phyloP scores from a whole-genome alignment of 2,797 vertebrate genomes.

The Typhlichthys eigenmanni region DNA sequence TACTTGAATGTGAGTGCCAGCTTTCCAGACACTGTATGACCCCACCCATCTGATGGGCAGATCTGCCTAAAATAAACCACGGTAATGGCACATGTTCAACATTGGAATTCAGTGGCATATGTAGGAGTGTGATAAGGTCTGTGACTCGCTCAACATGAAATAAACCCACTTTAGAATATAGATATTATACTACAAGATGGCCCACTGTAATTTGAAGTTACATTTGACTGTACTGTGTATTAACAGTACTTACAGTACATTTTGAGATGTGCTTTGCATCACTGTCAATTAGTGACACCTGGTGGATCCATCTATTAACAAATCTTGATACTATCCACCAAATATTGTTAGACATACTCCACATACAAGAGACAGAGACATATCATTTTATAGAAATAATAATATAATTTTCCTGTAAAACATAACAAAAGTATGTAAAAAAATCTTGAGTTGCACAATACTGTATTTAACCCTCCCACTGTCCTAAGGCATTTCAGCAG shows the following conservation, averaged over 20 bases:
- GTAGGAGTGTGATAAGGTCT: not conserved
- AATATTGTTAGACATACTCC: no score
- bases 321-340: no score
- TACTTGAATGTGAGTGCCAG: not conserved
- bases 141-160: not conserved
- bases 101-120: not conserved
- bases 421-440: no score
- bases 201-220: not conserved
- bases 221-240: not conserved
- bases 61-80: not conserved
- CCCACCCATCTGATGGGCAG: not conserved
- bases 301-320: conserved; percentile 42
- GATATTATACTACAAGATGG: not conserved
- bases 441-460: no score
- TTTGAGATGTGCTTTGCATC: conserved; percentile 1
- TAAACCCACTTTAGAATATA: no score
- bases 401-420: no score
- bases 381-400: no score
- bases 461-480: no score
- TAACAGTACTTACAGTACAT: not conserved
- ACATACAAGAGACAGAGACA: no score
- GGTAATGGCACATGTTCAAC: not conserved
- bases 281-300: conserved; percentile 65
- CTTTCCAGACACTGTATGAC: not conserved
- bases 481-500: no score